A percentile compares a stretch with the other conserved stretches of the same genome.
Conservation (phyloP, 2,888 invertebrate species). For the Macaria liturata region DNA sequence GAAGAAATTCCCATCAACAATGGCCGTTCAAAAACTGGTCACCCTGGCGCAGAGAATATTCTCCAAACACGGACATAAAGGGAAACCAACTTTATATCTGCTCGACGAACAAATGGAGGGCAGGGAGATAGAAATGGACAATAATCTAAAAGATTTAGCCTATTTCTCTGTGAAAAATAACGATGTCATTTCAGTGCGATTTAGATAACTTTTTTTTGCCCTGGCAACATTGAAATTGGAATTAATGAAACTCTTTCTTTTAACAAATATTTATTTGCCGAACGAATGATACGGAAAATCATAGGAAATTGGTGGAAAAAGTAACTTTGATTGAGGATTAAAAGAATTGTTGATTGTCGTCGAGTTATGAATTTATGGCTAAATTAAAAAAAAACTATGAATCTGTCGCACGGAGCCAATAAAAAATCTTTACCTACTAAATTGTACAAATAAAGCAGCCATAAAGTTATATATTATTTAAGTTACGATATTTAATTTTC, state of each 20-base stretch:
- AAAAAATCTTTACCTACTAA: no score
- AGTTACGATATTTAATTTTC: no score
- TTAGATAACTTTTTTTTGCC: conserved; percentile 60
- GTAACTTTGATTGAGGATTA: neutral
- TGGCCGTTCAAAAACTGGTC: conserved; percentile 92
- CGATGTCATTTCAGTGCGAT: conserved; percentile 89
- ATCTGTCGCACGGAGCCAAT: no score
- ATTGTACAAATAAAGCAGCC: no score
- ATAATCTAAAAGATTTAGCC: conserved; percentile 91
- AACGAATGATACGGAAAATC: no score
- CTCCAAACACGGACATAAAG: conserved; percentile 64
- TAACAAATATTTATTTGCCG: no score
- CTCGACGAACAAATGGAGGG: conserved; percentile 83
- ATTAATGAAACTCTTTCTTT: no score
- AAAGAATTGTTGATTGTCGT: no score
- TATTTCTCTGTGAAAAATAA: conserved; percentile 93
- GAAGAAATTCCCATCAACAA: conserved; percentile 90
- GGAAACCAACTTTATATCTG: conserved; percentile 72
- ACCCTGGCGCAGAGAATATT: conserved; percentile 91
- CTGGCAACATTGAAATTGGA: conserved; percentile 40
- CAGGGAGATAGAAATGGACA: conserved; percentile 90
- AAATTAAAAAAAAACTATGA: no score
- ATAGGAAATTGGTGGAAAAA: neutral
- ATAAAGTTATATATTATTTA: no score
- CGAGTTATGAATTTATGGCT: no score